Conservation (phyloP, 2,113 vertebrate genomes). For the Syrrhaptes paradoxus region DNA sequence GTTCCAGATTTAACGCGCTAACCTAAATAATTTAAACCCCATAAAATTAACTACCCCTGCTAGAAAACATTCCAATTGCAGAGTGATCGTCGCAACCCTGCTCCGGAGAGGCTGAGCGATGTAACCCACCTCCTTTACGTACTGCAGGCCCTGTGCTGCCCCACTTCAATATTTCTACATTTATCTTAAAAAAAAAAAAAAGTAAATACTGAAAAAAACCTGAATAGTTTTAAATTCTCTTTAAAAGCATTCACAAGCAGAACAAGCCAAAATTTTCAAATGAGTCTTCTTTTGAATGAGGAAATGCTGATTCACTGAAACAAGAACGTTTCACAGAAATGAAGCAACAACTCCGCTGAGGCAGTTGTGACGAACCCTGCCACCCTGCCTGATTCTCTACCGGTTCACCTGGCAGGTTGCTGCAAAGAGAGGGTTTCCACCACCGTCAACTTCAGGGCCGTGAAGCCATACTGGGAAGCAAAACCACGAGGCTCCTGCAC, state of each 20-base stretch:
- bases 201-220: background rate
- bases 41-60: background rate
- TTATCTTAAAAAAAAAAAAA: background rate
- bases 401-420: background rate
- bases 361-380: background rate
- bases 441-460: rapidly evolving
- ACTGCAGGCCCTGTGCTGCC: background rate
- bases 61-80: background rate
- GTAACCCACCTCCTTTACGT: background rate
- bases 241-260: background rate
- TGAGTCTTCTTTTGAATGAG: background rate
- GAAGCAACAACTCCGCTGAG: background rate
- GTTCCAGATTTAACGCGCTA: background rate
- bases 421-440: background rate
- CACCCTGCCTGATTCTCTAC: background rate
- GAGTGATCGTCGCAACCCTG: background rate
- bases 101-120: background rate
- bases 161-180: background rate
- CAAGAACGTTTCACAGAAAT: background rate
- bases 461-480: background rate
- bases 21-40: background rate
- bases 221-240: background rate
- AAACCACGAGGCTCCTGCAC: background rate
- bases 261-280: background rate
- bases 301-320: slow-evolving; percentile 54